A percentile compares a stretch with the other conserved stretches of the same genome.
Conservation (phyloP, 1,140 invertebrate species). For the Lordiphosa stackelbergi region DNA sequence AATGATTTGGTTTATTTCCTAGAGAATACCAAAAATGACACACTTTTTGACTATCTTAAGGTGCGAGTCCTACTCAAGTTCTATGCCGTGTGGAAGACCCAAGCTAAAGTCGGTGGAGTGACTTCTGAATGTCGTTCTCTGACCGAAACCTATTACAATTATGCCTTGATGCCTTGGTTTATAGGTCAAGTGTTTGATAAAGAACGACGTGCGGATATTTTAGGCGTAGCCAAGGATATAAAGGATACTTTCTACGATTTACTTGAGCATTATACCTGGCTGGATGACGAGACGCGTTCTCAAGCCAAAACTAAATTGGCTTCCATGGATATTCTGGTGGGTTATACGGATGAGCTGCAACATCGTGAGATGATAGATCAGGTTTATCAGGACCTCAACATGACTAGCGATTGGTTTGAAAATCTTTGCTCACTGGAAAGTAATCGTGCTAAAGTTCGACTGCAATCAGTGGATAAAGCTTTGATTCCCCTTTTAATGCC, state of each 20-base stretch:
- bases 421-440: slow-evolving; percentile 47
- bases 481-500: slow-evolving; percentile 61
- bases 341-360: slow-evolving; percentile 64
- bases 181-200: slow-evolving; percentile 56
- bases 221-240: slow-evolving; percentile 49
- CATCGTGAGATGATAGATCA: slow-evolving; percentile 52
- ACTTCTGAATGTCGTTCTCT: slow-evolving; percentile 42
- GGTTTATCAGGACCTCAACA: slow-evolving; percentile 44
- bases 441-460: slow-evolving; percentile 37
- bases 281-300: slow-evolving; percentile 66
- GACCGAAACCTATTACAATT: slow-evolving; percentile 59
- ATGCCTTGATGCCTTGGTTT: slow-evolving; percentile 66
- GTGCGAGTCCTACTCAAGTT: slow-evolving; percentile 54
- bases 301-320: slow-evolving; percentile 56
- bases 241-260: slow-evolving; percentile 60
- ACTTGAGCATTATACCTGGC: slow-evolving; percentile 57
- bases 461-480: slow-evolving; percentile 60
- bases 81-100: slow-evolving; percentile 51
- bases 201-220: slow-evolving; percentile 50
- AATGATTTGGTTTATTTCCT: slow-evolving; percentile 49
- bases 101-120: slow-evolving; percentile 17
- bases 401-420: slow-evolving; percentile 49
- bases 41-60: slow-evolving; percentile 40
- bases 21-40: slow-evolving; percentile 25
- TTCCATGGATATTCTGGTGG: slow-evolving; percentile 65